These are phyloP conservation scores for Heterotilapia buettikoferi DNA, from an alignment of 2,113 vertebrate genomes.

Conservation along the genomic window DNA sequence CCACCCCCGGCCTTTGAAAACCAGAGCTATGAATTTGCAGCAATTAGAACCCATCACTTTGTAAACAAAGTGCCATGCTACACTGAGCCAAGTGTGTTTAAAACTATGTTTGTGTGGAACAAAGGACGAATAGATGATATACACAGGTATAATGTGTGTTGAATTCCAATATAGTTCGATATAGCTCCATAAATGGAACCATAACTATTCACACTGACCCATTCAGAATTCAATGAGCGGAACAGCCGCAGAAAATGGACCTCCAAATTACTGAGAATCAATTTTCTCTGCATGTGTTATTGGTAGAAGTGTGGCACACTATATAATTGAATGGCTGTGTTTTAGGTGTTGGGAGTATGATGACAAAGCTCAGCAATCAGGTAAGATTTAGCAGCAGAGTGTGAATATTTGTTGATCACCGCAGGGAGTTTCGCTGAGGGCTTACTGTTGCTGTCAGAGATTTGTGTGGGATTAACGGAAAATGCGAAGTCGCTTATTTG, in stretches of 20 bases:
- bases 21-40: neutral
- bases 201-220: neutral
- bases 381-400: neutral
- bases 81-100: neutral
- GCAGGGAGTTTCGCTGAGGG: neutral
- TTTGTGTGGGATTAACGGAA: neutral
- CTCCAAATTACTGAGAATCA: slow-evolving; percentile 7
- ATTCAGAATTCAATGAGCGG: neutral
- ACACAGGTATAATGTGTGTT: neutral
- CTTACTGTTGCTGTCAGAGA: neutral
- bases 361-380: neutral
- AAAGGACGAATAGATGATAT: neutral
- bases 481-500: neutral
- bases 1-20: neutral
- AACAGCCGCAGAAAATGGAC: neutral
- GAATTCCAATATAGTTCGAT: neutral
- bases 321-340: neutral
- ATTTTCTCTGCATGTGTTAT: neutral
- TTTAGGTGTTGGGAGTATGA: neutral
- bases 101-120: neutral
- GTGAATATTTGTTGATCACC: neutral
- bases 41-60: slow-evolving; percentile 35
- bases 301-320: neutral
- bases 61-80: slow-evolving; percentile 6
- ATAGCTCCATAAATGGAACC: neutral